These are phyloP conservation scores for Resseliella maxima DNA, from an alignment of 2,888 invertebrate genomes.

Conservation along the genomic window DNA sequence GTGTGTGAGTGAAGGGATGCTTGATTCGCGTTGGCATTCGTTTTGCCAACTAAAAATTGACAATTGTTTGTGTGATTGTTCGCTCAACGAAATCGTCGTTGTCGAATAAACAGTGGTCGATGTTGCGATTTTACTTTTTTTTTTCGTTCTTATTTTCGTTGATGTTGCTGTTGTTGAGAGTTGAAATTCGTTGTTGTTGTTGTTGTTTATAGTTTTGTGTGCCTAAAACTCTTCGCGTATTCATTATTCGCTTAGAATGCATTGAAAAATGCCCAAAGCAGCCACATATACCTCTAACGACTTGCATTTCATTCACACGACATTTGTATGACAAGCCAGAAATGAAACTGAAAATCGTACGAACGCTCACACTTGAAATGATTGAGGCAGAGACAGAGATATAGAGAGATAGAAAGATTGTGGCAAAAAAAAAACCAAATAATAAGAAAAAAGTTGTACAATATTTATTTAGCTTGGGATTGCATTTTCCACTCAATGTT, in stretches of 20 bases:
- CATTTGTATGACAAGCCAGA: background rate
- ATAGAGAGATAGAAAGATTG: too few species aligned
- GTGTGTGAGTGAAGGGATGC: background rate
- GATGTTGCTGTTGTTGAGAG: too few species aligned
- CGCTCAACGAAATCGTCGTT: background rate
- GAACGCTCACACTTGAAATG: background rate
- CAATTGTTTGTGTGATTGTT: constrained; percentile 17
- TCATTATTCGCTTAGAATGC: constrained; percentile 9
- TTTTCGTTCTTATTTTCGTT: too few species aligned
- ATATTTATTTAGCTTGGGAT: background rate
- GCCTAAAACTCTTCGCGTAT: background rate
- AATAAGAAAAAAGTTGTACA: background rate
- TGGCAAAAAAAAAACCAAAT: background rate
- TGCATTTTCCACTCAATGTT: background rate
- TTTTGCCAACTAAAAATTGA: constrained; percentile 18
- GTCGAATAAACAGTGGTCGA: background rate
- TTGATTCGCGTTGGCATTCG: background rate
- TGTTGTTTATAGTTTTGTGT: too few species aligned
- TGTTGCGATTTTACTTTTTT: background rate
- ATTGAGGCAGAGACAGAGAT: background rate
- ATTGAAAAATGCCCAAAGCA: constrained; percentile 38
- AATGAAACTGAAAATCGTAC: background rate
- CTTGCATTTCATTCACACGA: background rate
- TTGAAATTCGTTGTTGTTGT: too few species aligned
- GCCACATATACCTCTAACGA: background rate